phyloP scores from a whole-genome alignment of 2,113 vertebrate genomes.

The Prionailurus bengalensis region DNA sequence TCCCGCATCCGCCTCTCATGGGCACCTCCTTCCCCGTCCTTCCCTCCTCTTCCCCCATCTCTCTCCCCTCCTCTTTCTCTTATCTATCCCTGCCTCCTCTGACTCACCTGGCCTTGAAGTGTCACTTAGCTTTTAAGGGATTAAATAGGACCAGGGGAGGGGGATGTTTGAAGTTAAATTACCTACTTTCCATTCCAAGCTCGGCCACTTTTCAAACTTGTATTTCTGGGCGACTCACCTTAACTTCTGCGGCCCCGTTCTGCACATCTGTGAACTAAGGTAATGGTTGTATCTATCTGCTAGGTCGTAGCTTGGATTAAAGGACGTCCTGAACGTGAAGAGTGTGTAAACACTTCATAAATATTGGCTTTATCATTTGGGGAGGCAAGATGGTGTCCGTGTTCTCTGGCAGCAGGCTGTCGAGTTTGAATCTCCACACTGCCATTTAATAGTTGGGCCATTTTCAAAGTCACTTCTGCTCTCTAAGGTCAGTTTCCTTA shows the following conservation, averaged over 20 bases:
- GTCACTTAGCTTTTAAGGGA: neutral
- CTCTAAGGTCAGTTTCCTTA: neutral
- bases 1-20: fast-evolving
- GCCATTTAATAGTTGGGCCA: neutral
- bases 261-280: neutral
- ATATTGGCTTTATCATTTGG: neutral
- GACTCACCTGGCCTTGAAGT: neutral
- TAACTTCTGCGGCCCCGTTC: neutral
- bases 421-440: neutral
- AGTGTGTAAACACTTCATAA: too few relatives aligned
- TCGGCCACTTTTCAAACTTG: neutral
- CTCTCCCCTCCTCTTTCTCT: fast-evolving
- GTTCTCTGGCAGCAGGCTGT: neutral
- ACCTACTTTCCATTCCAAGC: neutral
- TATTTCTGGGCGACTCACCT: neutral
- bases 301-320: neutral
- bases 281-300: neutral
- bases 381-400: neutral
- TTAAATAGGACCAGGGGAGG: neutral
- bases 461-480: slow-evolving; percentile 10
- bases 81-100: neutral
- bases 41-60: fast-evolving
- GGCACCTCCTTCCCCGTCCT: too few relatives aligned
- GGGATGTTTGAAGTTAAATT: neutral
- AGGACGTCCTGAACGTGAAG: neutral